Percentiles rank a stretch among this genome's conserved stretches.
phyloP scores from a whole-genome alignment of 1,140 invertebrate species.

The Potamilus streckersoni region DNA sequence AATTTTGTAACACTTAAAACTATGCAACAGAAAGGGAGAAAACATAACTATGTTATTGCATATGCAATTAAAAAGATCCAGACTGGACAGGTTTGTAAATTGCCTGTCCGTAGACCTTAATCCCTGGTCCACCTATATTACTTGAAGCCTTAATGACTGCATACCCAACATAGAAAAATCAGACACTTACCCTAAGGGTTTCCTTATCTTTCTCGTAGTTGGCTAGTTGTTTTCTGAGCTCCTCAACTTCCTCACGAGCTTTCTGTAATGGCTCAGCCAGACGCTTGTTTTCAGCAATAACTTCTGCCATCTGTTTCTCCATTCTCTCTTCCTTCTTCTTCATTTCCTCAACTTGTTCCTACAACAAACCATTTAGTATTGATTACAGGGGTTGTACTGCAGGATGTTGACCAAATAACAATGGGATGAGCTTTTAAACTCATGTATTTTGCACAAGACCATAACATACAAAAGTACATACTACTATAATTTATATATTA shows the following conservation, averaged over 20 bases:
- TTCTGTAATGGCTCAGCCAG: slow-evolving; percentile 79
- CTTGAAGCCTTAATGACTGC: no score
- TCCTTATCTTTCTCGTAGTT: slow-evolving; percentile 86
- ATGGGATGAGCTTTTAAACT: not conserved
- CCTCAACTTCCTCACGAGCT: slow-evolving; percentile 76
- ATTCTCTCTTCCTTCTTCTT: slow-evolving; percentile 84
- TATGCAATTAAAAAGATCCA: no score
- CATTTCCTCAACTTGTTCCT: slow-evolving; percentile 88
- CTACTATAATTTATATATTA: no score
- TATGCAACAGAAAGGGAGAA: no score
- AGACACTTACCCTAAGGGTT: slow-evolving; percentile 68
- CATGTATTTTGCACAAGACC: not conserved
- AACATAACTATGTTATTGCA: no score
- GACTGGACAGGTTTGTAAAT: no score
- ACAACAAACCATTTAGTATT: slow-evolving; percentile 5
- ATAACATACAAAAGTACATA: not conserved
- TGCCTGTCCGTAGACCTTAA: no score
- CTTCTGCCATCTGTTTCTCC: slow-evolving; percentile 76
- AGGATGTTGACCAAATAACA: not conserved
- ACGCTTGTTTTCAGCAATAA: slow-evolving; percentile 79
- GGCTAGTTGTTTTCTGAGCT: slow-evolving; percentile 78
- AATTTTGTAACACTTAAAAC: no score
- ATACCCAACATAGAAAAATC: not conserved
- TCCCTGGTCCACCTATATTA: no score
- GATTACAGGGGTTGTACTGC: not conserved